Percentiles rank a stretch among this genome's conserved stretches.
phyloP scores from a whole-genome alignment of 2,113 vertebrate species.

The Rhinoptilus africanus region DNA sequence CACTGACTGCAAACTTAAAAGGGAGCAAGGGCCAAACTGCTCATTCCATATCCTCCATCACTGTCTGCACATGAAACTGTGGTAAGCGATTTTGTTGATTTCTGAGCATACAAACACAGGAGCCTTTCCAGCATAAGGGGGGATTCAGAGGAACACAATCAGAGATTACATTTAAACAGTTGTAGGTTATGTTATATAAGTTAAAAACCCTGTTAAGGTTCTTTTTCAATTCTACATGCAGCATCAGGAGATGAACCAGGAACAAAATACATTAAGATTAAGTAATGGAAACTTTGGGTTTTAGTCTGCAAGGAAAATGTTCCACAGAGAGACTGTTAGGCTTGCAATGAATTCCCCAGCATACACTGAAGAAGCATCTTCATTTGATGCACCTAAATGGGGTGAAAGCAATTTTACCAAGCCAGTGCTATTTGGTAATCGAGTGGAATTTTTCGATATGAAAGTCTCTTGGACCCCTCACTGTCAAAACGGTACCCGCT shows the following conservation, averaged over 20 bases:
- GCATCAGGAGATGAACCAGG: neutral
- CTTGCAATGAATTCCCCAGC: neutral
- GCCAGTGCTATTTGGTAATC: neutral
- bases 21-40: neutral
- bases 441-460: neutral
- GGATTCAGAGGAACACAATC: neutral
- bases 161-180: neutral
- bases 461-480: rapidly evolving
- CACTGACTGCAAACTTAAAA: neutral
- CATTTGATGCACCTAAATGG: neutral
- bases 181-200: neutral
- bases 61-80: neutral
- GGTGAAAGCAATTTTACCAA: neutral
- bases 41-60: neutral
- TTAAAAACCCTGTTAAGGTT: neutral
- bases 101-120: neutral
- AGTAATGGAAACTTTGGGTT: neutral
- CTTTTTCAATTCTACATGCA: neutral
- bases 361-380: neutral
- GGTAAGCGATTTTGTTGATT: neutral
- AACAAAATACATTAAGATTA: neutral
- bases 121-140: neutral
- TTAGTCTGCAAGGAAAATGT: neutral
- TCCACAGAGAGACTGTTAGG: neutral
- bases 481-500: neutral